These are phyloP conservation scores for Phorcus lineatus DNA, from an alignment of 2,888 invertebrate genomes.

Conservation along the genomic window DNA sequence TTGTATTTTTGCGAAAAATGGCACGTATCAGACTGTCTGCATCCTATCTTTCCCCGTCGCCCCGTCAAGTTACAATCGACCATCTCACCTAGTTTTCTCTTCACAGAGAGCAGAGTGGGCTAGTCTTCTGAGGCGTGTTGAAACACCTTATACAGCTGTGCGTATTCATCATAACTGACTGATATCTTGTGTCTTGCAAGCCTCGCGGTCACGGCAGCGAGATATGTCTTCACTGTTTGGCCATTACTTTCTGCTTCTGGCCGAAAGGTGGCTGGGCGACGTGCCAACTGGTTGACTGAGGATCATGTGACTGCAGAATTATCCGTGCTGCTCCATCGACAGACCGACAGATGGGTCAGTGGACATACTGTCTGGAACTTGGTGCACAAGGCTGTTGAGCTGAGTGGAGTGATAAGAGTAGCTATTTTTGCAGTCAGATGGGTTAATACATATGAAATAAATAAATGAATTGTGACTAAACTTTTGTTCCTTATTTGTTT, in stretches of 20 bases:
- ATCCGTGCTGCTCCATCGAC: too few relatives aligned
- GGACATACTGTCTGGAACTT: slow-evolving; percentile 6
- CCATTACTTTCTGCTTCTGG: background rate
- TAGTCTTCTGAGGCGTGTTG: slow-evolving; percentile 3
- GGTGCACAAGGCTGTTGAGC: background rate
- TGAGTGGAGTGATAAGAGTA: slow-evolving; percentile 14
- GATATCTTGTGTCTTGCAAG: background rate
- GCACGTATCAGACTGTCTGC: background rate
- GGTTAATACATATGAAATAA: slow-evolving; percentile 20
- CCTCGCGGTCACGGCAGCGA: background rate
- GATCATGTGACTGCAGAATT: slow-evolving; percentile 23
- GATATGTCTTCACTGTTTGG: background rate
- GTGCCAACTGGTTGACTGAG: slow-evolving; percentile 20
- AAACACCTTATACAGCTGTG: background rate
- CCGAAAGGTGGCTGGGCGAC: background rate
- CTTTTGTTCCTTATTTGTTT: background rate
- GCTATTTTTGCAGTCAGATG: slow-evolving; percentile 24
- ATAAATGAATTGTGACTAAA: slow-evolving; percentile 15
- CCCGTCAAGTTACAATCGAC: background rate
- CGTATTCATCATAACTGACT: background rate
- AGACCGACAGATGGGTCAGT: background rate
- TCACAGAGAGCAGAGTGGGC: background rate
- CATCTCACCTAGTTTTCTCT: background rate
- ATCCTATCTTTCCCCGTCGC: background rate
- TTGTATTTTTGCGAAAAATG: background rate